Conservation (phyloP, 1,140 invertebrate species). For the Calephelis virginiensis region DNA sequence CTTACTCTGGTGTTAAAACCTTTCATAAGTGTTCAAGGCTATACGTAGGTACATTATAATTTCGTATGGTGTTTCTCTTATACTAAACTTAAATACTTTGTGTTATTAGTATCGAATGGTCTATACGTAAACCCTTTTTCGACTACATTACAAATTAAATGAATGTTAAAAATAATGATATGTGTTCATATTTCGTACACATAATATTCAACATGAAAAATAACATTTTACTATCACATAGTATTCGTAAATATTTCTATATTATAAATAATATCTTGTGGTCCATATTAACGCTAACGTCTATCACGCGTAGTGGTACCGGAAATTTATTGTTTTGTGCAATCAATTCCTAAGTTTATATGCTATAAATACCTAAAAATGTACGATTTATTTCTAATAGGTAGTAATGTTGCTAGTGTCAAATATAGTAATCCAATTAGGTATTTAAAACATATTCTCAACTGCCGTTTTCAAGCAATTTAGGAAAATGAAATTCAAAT, state of each 20-base stretch:
- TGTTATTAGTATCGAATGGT: neutral
- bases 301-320: slow-evolving; percentile 34
- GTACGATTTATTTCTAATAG: slow-evolving; percentile 4
- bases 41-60: neutral
- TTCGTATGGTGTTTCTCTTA: neutral
- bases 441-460: neutral
- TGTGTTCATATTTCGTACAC: slow-evolving; percentile 13
- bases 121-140: neutral
- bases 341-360: slow-evolving; percentile 11
- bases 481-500: slow-evolving; percentile 2
- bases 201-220: slow-evolving; percentile 36
- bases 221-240: slow-evolving; percentile 76
- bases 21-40: slow-evolving; percentile 41
- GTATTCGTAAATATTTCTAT: slow-evolving; percentile 71
- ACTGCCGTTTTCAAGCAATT: neutral
- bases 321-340: neutral
- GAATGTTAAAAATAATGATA: slow-evolving; percentile 5
- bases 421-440: neutral
- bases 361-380: neutral
- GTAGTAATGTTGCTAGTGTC: neutral
- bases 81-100: slow-evolving; percentile 1
- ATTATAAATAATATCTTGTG: slow-evolving; percentile 63
- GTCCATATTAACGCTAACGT: slow-evolving; percentile 51
- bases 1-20: slow-evolving; percentile 33
- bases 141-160: slow-evolving; percentile 1